A percentile compares a stretch with the other conserved stretches of the same genome.
Conservation (phyloP, 2,888 invertebrate genomes). For the Pogonocherus hispidulus region DNA sequence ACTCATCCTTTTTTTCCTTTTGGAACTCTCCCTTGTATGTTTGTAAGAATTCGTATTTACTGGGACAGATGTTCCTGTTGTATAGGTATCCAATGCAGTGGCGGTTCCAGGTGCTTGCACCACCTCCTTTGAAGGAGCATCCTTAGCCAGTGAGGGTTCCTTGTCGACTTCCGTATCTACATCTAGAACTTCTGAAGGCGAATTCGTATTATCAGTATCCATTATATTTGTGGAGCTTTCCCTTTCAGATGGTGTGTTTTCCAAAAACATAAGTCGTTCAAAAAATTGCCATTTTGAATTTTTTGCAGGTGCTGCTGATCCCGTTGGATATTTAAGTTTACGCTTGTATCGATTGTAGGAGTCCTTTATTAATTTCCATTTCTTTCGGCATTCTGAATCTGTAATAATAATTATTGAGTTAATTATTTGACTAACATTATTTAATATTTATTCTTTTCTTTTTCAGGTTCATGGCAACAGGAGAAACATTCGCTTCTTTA, state of each 20-base stretch:
- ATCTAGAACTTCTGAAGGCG: too few relatives aligned
- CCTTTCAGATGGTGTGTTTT: conserved; percentile 11
- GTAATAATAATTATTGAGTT: not conserved
- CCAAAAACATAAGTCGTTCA: conserved; percentile 18
- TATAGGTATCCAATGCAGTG: too few relatives aligned
- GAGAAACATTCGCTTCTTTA: conserved; percentile 31
- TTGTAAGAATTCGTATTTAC: too few relatives aligned
- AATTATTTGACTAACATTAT: not conserved
- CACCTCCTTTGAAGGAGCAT: too few relatives aligned
- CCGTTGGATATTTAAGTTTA: conserved; percentile 2
- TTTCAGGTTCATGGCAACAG: conserved; percentile 37
- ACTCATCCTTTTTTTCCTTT: too few relatives aligned
- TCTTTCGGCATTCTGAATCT: conserved; percentile 17
- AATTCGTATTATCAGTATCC: too few relatives aligned
- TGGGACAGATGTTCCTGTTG: too few relatives aligned
- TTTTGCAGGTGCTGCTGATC: conserved; percentile 19
- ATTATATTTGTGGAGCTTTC: not conserved
- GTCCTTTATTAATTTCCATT: not conserved
- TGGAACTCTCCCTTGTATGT: too few relatives aligned
- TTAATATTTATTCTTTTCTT: conserved; percentile 6
- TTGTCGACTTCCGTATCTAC: too few relatives aligned
- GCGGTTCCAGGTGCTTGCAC: too few relatives aligned
- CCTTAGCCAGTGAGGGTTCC: too few relatives aligned
- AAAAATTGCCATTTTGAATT: conserved; percentile 15
- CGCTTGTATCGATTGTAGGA: conserved; percentile 21